Conservation (phyloP, 2,797 vertebrate genomes). For the Anisognathus igniventris region DNA sequence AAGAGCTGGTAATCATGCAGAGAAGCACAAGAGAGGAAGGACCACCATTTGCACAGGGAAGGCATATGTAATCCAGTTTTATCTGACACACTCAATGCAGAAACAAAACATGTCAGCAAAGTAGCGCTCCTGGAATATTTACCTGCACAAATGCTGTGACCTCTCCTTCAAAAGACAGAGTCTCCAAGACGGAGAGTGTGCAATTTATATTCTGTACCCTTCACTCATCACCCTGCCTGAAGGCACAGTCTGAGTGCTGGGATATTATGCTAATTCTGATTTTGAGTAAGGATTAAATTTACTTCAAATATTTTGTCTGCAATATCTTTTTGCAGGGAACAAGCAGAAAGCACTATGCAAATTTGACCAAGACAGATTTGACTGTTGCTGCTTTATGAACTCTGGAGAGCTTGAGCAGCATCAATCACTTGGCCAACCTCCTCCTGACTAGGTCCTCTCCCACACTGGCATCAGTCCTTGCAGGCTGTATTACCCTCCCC, state of each 20-base stretch:
- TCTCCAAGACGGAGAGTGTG: fast-evolving
- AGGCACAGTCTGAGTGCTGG: not conserved
- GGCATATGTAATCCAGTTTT: not conserved
- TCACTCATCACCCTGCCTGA: not conserved
- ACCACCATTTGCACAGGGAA: not conserved
- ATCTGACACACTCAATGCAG: not conserved
- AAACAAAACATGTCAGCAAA: not conserved
- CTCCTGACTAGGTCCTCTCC: not conserved
- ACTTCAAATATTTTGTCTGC: not conserved
- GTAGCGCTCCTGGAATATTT: not conserved
- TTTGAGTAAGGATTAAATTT: not conserved
- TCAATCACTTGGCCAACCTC: not conserved
- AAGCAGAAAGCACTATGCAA: not conserved
- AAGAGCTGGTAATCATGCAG: not conserved
- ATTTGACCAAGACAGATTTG: not conserved
- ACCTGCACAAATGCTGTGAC: not conserved
- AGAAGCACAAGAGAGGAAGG: not conserved
- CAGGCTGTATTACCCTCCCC: not conserved
- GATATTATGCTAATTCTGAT: not conserved
- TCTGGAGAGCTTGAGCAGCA: not conserved
- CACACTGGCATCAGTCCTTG: not conserved
- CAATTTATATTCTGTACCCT: not conserved
- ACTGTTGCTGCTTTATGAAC: not conserved
- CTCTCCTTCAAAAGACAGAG: not conserved
- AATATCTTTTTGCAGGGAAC: not conserved